These are phyloP conservation scores for Pangasius mekongensis DNA, from an alignment of 2,797 vertebrate genomes.

Conservation along the genomic window DNA sequence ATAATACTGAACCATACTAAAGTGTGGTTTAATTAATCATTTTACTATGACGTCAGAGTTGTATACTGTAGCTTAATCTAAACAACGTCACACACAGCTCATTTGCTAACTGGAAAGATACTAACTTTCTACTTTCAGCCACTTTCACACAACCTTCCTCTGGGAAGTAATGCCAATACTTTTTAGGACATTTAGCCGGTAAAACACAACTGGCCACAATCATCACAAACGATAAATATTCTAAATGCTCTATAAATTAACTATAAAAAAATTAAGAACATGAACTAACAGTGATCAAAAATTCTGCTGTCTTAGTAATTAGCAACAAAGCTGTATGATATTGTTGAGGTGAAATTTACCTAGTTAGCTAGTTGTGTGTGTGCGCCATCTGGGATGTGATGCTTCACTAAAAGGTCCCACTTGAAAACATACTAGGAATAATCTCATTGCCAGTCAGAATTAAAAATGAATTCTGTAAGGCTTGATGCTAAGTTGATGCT, in stretches of 20 bases:
- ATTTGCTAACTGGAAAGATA: background rate
- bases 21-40: background rate
- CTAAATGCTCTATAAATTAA: background rate
- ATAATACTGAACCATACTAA: background rate
- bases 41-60: background rate
- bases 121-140: background rate
- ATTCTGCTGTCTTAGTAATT: background rate
- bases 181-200: background rate
- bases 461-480: background rate
- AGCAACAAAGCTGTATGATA: background rate
- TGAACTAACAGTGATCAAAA: background rate
- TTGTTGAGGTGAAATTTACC: background rate
- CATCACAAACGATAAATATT: background rate
- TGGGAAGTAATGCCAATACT: background rate
- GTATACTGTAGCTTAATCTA: background rate
- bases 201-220: background rate
- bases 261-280: background rate
- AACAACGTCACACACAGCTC: background rate
- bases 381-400: background rate
- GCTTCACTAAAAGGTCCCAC: background rate
- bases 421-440: background rate
- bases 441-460: background rate
- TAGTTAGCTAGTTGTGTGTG: background rate
- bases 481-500: background rate
- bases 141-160: background rate